phyloP scores from a whole-genome alignment of 92 coral and sea anemone genomes.

The Phymanthus crucifer region DNA sequence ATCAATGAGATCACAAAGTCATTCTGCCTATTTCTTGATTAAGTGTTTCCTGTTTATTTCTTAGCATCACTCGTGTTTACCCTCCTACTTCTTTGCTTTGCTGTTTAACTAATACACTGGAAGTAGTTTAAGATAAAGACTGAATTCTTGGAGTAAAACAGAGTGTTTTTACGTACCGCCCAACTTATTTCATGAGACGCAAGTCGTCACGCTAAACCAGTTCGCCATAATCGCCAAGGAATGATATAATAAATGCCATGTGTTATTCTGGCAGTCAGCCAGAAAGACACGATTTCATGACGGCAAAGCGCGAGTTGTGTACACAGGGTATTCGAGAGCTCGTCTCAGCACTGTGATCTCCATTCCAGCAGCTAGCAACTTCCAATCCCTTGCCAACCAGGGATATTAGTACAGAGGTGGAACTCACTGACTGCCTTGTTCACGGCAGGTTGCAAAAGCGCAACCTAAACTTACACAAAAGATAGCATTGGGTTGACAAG shows the following conservation, averaged over 20 bases:
- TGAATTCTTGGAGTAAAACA: background rate
- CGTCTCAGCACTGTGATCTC: constrained; percentile 4
- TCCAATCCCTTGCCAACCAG: constrained; percentile 10
- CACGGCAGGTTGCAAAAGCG: constrained; percentile 50
- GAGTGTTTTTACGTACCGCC: constrained; percentile 39
- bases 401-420: constrained; percentile 24
- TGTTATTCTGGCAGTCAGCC: constrained; percentile 86
- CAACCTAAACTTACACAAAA: constrained; percentile 47
- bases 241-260: constrained; percentile 83
- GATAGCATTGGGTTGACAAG: constrained; percentile 87
- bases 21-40: constrained; percentile 71
- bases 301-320: constrained; percentile 26
- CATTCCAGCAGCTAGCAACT: constrained; percentile 7
- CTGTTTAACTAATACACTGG: constrained; percentile 18
- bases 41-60: constrained; percentile 89
- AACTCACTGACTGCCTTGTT: background rate
- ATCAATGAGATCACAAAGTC: constrained; percentile 44
- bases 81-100: constrained; percentile 24
- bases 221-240: constrained; percentile 27
- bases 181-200: constrained; percentile 24
- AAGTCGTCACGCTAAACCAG: constrained; percentile 44
- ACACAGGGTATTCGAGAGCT: constrained; percentile 19
- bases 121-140: background rate
- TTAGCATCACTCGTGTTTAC: constrained; percentile 68
- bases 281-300: constrained; percentile 44